A percentile compares a stretch with the other conserved stretches of the same genome.
These are phyloP conservation scores for Atherinomorus stipes DNA, from an alignment of 2,113 vertebrate genomes.

Conservation along the genomic window DNA sequence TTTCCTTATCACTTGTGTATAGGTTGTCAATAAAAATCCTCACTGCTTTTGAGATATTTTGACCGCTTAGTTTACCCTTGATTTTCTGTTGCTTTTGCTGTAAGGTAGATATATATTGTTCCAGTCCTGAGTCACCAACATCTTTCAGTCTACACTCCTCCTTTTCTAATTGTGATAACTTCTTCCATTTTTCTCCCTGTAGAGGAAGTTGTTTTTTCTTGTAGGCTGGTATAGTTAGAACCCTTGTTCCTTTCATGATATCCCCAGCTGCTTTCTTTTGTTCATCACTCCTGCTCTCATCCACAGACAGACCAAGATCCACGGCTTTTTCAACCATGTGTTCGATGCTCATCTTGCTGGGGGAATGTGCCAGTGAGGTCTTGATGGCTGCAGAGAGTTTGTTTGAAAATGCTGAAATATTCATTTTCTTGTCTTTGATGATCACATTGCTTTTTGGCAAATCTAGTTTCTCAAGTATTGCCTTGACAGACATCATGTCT, in stretches of 20 bases:
- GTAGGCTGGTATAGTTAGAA: conserved; percentile 10
- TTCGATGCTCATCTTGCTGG: background rate
- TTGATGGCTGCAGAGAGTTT: conserved; percentile 37
- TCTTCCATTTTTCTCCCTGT: conserved; percentile 65
- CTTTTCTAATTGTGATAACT: conserved; percentile 58
- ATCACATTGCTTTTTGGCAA: conserved; percentile 29
- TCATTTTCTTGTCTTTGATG: background rate
- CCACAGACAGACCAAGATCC: conserved; percentile 55
- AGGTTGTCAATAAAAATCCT: conserved; percentile 44
- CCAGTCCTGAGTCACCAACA: background rate
- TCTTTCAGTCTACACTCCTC: conserved; percentile 52
- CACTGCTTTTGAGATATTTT: conserved; percentile 15
- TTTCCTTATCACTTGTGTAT: conserved; percentile 18
- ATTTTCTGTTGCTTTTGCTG: conserved; percentile 5
- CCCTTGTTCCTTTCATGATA: conserved; percentile 4
- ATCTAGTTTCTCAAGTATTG: background rate
- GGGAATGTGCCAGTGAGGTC: background rate
- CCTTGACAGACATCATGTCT: conserved; percentile 16
- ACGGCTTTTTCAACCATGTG: conserved; percentile 25
- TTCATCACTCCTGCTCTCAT: conserved; percentile 16
- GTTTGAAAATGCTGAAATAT: conserved; percentile 38
- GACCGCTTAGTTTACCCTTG: background rate
- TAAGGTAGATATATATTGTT: conserved; percentile 50
- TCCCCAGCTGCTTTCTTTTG: conserved; percentile 34
- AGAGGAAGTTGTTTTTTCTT: conserved; percentile 58